These are phyloP conservation scores for Papilio polytes DNA, from an alignment of 1,140 invertebrate species.

Conservation along the genomic window DNA sequence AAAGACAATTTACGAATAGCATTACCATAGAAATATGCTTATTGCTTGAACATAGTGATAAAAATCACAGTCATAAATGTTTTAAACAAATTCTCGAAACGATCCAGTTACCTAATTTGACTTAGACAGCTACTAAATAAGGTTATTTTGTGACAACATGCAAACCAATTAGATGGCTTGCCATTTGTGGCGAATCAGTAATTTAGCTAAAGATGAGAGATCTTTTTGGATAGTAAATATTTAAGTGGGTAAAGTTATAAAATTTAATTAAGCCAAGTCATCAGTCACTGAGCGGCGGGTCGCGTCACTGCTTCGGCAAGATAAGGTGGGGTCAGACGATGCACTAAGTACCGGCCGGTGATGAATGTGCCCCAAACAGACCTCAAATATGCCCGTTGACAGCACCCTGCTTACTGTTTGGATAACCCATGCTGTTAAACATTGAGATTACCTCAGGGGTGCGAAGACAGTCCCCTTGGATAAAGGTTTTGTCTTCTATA, in stretches of 20 bases:
- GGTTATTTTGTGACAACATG: neutral
- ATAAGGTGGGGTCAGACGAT: slow-evolving; percentile 79
- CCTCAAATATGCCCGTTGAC: slow-evolving; percentile 76
- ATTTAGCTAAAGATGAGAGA: neutral
- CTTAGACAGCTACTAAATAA: neutral
- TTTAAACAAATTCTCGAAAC: neutral
- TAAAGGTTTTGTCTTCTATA: neutral
- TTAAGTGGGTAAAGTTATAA: slow-evolving; percentile 59
- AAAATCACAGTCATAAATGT: neutral
- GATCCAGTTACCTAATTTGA: neutral
- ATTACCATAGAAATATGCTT: neutral
- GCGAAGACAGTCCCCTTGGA: neutral
- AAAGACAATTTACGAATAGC: neutral
- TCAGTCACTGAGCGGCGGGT: slow-evolving; percentile 76
- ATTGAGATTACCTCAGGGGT: slow-evolving; percentile 40
- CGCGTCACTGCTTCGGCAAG: slow-evolving; percentile 73
- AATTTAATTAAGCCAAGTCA: slow-evolving; percentile 81
- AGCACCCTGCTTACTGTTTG: slow-evolving; percentile 67
- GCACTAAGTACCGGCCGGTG: slow-evolving; percentile 71
- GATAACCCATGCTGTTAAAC: slow-evolving; percentile 69
- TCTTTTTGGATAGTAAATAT: slow-evolving; percentile 46
- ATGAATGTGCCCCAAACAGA: slow-evolving; percentile 78
- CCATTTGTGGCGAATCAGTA: neutral
- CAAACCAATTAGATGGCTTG: neutral
- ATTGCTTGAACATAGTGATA: neutral